Evolutionary conservation across 2,113 vertebrate species (phyloP).

Genomic region (Phycodurus eques): DNA sequence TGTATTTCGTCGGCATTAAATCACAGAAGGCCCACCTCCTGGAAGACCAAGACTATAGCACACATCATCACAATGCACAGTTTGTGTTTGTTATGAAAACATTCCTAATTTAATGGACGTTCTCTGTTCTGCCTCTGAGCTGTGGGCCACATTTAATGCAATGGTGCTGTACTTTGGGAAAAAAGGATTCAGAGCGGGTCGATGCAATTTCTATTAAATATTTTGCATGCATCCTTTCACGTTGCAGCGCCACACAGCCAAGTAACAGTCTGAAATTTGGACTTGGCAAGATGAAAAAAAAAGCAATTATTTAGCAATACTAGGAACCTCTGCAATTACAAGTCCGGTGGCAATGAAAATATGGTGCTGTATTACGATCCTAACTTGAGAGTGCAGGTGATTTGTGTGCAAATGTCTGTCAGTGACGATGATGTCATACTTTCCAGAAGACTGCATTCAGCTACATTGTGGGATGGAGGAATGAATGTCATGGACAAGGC

Average conservation of each 20-base stretch:
- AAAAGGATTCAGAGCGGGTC: not conserved
- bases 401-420: constrained; percentile 90
- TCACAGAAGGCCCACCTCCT: constrained; percentile 56
- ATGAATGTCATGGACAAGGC: constrained; percentile 98
- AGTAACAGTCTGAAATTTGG: constrained; percentile 22
- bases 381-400: constrained; percentile 79
- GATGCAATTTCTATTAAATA: not conserved
- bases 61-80: constrained; percentile 50
- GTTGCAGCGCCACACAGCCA: constrained; percentile 25
- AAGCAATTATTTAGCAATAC: constrained; percentile 42
- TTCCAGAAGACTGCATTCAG: constrained; percentile 89
- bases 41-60: constrained; percentile 56
- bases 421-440: constrained; percentile 94
- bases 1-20: constrained; percentile 64
- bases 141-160: constrained; percentile 28
- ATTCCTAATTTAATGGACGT: constrained; percentile 84
- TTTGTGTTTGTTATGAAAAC: constrained; percentile 92
- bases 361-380: constrained; percentile 25
- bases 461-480: constrained; percentile 89
- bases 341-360: constrained; percentile 31
- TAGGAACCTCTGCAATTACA: constrained; percentile 23
- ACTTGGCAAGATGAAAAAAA: not conserved
- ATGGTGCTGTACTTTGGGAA: constrained; percentile 5
- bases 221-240: not conserved
- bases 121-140: constrained; percentile 70